Percentiles rank a stretch among this genome's conserved stretches.
phyloP scores from a whole-genome alignment of 2,113 vertebrate species.

The Pseudopodoces humilis region DNA sequence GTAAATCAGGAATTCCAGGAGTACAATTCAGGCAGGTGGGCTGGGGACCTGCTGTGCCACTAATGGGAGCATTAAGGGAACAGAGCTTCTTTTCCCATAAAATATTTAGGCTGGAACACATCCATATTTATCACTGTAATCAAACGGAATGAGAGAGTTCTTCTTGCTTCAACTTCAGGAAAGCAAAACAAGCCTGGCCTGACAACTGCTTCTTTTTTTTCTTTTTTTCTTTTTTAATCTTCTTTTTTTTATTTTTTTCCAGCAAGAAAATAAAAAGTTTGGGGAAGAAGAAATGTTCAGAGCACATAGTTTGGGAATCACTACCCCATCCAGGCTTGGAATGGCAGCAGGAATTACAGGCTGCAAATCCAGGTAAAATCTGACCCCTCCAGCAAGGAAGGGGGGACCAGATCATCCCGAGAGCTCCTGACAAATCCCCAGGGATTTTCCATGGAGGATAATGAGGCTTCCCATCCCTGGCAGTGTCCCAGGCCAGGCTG shows the following conservation, averaged over 20 bases:
- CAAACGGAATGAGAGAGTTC: constrained; percentile 27
- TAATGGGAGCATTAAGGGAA: neutral
- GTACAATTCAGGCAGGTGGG: neutral
- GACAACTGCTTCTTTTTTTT: neutral
- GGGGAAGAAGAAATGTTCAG: neutral
- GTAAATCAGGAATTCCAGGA: neutral
- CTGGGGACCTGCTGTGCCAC: neutral
- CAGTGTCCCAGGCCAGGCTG: rapidly evolving
- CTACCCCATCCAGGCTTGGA: rapidly evolving
- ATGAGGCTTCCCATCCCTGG: neutral
- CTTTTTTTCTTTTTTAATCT: neutral
- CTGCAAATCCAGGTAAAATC: neutral
- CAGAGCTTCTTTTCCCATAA: neutral
- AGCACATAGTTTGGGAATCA: neutral
- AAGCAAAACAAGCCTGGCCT: neutral
- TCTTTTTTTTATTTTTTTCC: too few species aligned
- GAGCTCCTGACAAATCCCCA: neutral
- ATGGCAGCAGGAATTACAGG: neutral
- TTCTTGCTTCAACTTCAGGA: neutral
- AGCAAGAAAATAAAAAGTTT: neutral
- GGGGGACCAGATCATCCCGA: neutral
- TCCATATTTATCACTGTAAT: constrained; percentile 23
- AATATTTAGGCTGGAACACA: constrained; percentile 9
- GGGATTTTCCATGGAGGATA: neutral
- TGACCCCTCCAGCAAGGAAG: neutral